Percentiles rank a stretch among this genome's conserved stretches.
Conservation (phyloP, 2,888 invertebrate species). For the Acleris emargana region DNA sequence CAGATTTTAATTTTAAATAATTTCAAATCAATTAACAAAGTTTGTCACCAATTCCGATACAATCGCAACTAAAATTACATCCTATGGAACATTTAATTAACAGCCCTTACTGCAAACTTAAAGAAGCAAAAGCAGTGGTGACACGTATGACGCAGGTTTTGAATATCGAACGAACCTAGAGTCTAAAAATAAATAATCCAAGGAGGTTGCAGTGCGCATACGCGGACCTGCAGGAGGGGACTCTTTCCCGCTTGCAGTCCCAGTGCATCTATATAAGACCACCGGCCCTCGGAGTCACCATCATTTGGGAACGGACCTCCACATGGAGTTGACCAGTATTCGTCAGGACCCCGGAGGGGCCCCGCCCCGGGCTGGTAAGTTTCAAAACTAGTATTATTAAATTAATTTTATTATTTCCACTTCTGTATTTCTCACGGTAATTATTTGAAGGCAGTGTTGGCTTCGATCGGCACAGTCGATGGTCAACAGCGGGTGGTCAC, state of each 20-base stretch:
- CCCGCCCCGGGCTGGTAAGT: too few species aligned
- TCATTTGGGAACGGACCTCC: neutral
- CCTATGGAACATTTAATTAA: too few species aligned
- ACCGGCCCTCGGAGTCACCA: neutral
- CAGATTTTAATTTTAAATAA: too few species aligned
- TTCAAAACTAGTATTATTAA: conserved; percentile 24
- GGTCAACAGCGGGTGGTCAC: conserved; percentile 42
- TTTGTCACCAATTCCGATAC: too few species aligned
- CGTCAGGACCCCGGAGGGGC: conserved; percentile 35
- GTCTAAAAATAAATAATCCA: neutral
- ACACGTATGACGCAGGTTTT: too few species aligned
- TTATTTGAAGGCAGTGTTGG: conserved; percentile 51
- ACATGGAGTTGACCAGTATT: conserved; percentile 46
- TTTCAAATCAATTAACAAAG: too few species aligned
- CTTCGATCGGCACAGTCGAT: conserved; percentile 47
- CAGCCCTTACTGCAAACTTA: too few species aligned
- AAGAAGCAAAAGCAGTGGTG: too few species aligned
- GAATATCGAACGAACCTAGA: too few species aligned
- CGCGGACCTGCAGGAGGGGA: neutral
- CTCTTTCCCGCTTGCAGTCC: too few species aligned
- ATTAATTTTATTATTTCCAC: conserved; percentile 42
- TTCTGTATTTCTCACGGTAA: conserved; percentile 63
- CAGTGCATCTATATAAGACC: conserved; percentile 2
- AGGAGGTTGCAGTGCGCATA: conserved; percentile 28
- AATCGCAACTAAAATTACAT: too few species aligned